These are phyloP conservation scores for Patiria miniata DNA, from an alignment of 35 echinoderm and acorn worm genomes.

Conservation along the genomic window DNA sequence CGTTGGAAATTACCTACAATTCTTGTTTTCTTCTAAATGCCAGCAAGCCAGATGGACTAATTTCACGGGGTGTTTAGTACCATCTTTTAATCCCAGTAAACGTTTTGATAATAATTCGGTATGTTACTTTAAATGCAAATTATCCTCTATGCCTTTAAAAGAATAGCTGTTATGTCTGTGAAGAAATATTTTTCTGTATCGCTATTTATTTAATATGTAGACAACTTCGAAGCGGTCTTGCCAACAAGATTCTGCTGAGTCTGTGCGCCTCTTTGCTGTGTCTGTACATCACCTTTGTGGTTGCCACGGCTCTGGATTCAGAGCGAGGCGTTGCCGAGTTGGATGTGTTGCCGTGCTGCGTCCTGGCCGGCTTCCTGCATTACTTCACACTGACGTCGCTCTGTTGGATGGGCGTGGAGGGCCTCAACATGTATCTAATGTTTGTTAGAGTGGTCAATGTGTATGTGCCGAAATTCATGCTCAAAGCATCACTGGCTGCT, in stretches of 20 bases:
- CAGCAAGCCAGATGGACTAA: too few species aligned
- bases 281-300: slow-evolving; percentile 66
- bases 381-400: slow-evolving; percentile 79
- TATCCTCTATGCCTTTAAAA: too few species aligned
- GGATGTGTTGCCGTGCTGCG: slow-evolving; percentile 44
- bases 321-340: slow-evolving; percentile 49
- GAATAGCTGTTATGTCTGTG: too few species aligned
- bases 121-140: too few species aligned
- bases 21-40: too few species aligned
- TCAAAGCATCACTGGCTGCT: slow-evolving; percentile 68
- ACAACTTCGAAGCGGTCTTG: slow-evolving; percentile 57
- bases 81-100: too few species aligned
- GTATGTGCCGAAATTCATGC: slow-evolving; percentile 58
- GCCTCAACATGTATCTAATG: slow-evolving; percentile 72
- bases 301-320: slow-evolving; percentile 59
- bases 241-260: slow-evolving; percentile 69
- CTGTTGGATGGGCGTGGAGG: slow-evolving; percentile 77
- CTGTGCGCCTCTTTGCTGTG: slow-evolving; percentile 58
- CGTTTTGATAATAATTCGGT: too few species aligned
- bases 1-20: too few species aligned
- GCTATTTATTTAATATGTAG: too few species aligned
- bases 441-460: slow-evolving; percentile 67
- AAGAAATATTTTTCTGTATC: background rate
- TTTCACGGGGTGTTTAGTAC: too few species aligned
- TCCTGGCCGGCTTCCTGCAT: slow-evolving; percentile 63